Conservation (phyloP, 2,113 vertebrate genomes). For the Etheostoma spectabile region DNA sequence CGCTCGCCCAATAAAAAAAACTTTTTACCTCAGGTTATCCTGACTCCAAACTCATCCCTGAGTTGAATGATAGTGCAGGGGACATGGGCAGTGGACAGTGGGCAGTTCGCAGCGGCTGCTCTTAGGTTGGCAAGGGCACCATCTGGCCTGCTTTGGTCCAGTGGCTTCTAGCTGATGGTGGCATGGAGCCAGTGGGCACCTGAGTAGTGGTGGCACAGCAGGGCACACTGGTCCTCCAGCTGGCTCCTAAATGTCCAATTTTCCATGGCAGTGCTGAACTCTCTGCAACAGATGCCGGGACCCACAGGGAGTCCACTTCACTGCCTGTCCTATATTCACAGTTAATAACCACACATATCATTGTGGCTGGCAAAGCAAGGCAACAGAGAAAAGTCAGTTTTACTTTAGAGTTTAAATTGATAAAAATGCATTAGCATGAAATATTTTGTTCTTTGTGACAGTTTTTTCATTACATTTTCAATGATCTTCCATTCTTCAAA, state of each 20-base stretch:
- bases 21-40: constrained; percentile 49
- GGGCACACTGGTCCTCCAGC: constrained; percentile 76
- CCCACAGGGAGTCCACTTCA: constrained; percentile 72
- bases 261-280: constrained; percentile 75
- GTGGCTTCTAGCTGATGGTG: constrained; percentile 72
- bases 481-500: constrained; percentile 18
- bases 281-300: constrained; percentile 79
- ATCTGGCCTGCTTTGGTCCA: constrained; percentile 76
- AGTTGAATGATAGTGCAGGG: constrained; percentile 53
- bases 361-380: constrained; percentile 28
- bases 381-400: constrained; percentile 31
- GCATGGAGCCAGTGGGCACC: constrained; percentile 74
- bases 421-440: neutral
- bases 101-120: constrained; percentile 49
- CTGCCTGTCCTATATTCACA: constrained; percentile 66
- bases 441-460: neutral
- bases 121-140: constrained; percentile 73
- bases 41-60: constrained; percentile 55
- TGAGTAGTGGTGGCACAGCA: constrained; percentile 71
- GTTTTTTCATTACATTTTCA: constrained; percentile 31
- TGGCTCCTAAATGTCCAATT: constrained; percentile 85
- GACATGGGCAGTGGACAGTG: constrained; percentile 41
- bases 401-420: constrained; percentile 38
- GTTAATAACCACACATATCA: constrained; percentile 62
- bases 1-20: constrained; percentile 9